Evolutionary conservation across 2,888 invertebrate genomes (phyloP).

Genomic region (Neoitamus cyanurus): DNA sequence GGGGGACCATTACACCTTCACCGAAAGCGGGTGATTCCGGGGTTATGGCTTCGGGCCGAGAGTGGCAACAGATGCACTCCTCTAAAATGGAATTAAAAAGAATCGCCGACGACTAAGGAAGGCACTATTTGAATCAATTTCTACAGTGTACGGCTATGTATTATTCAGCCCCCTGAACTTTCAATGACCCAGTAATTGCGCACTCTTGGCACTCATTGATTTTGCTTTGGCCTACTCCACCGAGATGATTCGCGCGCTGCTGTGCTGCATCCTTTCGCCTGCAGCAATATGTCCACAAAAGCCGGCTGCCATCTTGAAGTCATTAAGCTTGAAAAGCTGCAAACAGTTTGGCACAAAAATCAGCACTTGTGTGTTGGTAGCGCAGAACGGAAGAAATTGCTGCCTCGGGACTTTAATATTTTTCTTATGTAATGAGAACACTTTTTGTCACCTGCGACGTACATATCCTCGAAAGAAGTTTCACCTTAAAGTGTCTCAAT

Average conservation of each 20-base stretch:
- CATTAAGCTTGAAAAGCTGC: not conserved
- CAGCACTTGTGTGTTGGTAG: not conserved
- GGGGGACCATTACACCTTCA: not conserved
- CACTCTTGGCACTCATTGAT: not conserved
- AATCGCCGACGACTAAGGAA: no score
- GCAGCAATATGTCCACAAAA: not conserved
- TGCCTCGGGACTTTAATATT: not conserved
- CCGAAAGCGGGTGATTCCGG: not conserved
- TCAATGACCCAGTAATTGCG: not conserved
- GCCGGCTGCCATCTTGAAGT: not conserved
- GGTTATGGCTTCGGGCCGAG: not conserved
- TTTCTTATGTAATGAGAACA: not conserved
- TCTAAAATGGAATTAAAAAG: not conserved
- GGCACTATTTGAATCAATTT: not conserved
- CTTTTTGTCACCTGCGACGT: not conserved
- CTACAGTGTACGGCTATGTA: not conserved
- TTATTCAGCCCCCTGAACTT: not conserved
- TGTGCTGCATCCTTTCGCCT: not conserved
- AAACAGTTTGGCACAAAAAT: not conserved
- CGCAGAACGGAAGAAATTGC: not conserved
- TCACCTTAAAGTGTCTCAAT: not conserved
- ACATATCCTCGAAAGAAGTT: not conserved
- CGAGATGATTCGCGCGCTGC: not conserved
- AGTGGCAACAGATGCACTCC: not conserved
- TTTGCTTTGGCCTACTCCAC: not conserved